Percentiles rank a stretch among this genome's conserved stretches.
Evolutionary conservation across 2,113 vertebrate genomes (phyloP).

Genomic region (Parotia lawesii): DNA sequence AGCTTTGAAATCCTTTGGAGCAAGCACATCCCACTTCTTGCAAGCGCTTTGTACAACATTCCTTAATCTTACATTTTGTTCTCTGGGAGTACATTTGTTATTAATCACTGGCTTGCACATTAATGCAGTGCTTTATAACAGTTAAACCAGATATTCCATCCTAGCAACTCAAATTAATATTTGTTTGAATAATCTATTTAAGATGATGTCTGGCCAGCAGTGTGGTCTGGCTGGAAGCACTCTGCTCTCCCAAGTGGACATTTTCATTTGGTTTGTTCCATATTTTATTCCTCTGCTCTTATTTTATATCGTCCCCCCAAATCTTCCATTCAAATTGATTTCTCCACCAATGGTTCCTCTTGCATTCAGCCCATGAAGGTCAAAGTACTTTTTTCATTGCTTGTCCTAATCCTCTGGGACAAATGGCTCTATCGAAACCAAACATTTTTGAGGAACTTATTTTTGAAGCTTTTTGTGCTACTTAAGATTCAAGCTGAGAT

Average conservation of each 20-base stretch:
- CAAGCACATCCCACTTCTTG: conserved; percentile 24
- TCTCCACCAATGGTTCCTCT: not conserved
- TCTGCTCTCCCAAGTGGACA: not conserved
- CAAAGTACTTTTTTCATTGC: not conserved
- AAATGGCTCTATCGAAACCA: not conserved
- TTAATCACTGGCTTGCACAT: conserved; percentile 54
- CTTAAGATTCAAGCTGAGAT: not conserved
- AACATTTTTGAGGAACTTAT: not conserved
- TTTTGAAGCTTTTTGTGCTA: not conserved
- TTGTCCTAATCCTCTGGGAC: not conserved
- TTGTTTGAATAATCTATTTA: conserved; percentile 71
- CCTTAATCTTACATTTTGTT: conserved; percentile 51
- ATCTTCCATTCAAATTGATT: not conserved
- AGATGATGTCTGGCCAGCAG: conserved; percentile 63
- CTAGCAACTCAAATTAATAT: conserved; percentile 72
- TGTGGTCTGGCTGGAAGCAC: conserved; percentile 64
- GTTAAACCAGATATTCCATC: conserved; percentile 67
- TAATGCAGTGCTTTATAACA: conserved; percentile 52
- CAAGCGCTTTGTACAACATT: not conserved
- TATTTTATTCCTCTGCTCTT: conserved; percentile 44
- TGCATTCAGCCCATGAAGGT: not conserved
- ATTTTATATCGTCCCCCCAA: not conserved
- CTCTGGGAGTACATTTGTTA: conserved; percentile 62
- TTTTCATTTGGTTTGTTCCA: conserved; percentile 54
- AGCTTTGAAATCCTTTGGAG: conserved; percentile 1